Evolutionary conservation across 2,797 vertebrate genomes (phyloP), one percentile per base, ranked within the genome.

Genomic region (Pteropus rufus): DNA sequence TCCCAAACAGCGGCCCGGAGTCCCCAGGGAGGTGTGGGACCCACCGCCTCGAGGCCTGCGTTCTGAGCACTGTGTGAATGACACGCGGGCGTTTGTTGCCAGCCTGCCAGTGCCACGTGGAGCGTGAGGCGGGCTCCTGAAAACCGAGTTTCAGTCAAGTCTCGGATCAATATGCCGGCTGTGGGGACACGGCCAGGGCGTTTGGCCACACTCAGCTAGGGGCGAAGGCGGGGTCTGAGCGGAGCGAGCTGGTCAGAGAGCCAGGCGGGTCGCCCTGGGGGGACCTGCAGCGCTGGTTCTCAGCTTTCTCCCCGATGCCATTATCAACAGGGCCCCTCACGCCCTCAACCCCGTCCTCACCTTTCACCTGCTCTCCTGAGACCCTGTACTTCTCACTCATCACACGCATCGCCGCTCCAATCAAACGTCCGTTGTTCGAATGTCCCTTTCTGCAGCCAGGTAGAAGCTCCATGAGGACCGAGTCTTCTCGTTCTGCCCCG

Each of bases 61-160:
- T 36, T 65, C 62, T 7, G n/a, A 26, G 39, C 26, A 6, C 54
- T 23, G 52, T 14, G 41, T n/a, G 41, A n/a, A 62, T 31, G 16
- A 0, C 2, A 11, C 10, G 14, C 5, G 34, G 31, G 60, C 18
- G 23, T 5, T 16, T 12, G 10, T 75, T 21, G 46, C 31, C 67
- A 36, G 67, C 18, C n/a, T 2, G 16, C 70, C 5, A 10, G 36
- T 26, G 46, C 44, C 44, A 21, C 31, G 7, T 23, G 31, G 62
- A 12, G 29, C 10, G 23, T 21, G 41, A 44, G 18, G 2, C 2
- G 3, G 14, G 18, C 11, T 72, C 65, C 19, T 36, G 14, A 23
- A 44, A 34, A 46, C 24, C 0, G 0, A 21, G 56, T 24, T 1
- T 64, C 31, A 1, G 0, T 24, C 18, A 4, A 2, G 31, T 7